Evolutionary conservation across 2,797 vertebrate species (phyloP).

Genomic region (Tinamus major): DNA sequence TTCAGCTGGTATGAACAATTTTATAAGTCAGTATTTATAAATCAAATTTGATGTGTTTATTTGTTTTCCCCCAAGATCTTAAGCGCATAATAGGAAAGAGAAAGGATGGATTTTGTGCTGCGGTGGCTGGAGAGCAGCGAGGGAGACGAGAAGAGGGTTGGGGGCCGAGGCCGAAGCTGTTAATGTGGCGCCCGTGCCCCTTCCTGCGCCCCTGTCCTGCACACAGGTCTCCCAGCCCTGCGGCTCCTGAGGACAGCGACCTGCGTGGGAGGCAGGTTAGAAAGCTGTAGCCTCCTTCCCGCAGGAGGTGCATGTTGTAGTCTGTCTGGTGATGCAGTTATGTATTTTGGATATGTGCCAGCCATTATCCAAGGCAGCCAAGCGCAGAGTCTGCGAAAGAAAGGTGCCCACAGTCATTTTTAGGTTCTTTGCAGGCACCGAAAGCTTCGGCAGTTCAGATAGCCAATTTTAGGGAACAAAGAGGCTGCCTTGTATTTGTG

Average conservation of each 20-base stretch:
- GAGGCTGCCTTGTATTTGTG: neutral
- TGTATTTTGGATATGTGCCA: neutral
- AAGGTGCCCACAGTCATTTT: neutral
- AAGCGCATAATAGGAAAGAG: neutral
- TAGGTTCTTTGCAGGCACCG: neutral
- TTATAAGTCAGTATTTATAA: neutral
- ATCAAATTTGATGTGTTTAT: neutral
- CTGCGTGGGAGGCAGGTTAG: neutral
- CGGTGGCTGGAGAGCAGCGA: neutral
- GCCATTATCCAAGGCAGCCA: neutral
- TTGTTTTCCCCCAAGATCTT: neutral
- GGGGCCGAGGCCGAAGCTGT: neutral
- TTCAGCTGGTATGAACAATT: neutral
- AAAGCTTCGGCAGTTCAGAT: neutral
- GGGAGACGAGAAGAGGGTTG: neutral
- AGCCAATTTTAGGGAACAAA: neutral
- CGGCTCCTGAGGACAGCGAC: neutral
- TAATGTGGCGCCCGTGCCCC: neutral
- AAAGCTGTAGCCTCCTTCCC: neutral
- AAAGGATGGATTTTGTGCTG: neutral
- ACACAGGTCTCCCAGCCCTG: neutral
- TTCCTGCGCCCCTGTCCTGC: neutral
- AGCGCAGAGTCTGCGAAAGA: neutral
- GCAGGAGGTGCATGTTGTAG: neutral
- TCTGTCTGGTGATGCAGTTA: constrained; percentile 35